Evolutionary conservation across 2,113 vertebrate genomes (phyloP).

Genomic region (Crotalus horridus): DNA sequence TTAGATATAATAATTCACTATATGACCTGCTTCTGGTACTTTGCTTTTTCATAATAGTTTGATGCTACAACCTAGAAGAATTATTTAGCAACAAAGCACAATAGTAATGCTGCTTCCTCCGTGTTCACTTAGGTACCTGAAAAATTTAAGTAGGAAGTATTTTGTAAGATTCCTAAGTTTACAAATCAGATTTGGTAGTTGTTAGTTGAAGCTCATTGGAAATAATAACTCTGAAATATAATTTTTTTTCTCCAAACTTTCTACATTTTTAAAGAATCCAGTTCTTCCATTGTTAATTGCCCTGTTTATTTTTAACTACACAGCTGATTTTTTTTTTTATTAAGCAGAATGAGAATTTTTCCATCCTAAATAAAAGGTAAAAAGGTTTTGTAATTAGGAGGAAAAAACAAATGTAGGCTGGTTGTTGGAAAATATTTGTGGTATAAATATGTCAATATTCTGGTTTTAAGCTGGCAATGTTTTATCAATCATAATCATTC

Average conservation of each 20-base stretch:
- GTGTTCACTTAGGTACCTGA: background rate
- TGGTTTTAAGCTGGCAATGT: background rate
- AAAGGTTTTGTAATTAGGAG: background rate
- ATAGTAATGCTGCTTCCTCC: background rate
- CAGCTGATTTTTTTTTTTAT: background rate
- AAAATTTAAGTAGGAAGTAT: background rate
- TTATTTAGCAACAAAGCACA: slow-evolving; percentile 30
- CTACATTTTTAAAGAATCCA: background rate
- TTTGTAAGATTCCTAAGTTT: background rate
- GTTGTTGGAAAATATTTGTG: background rate
- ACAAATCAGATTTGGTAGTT: background rate
- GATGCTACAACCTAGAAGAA: background rate
- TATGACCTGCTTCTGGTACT: background rate
- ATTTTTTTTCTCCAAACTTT: background rate
- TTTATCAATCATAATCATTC: slow-evolving; percentile 30
- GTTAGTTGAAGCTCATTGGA: background rate
- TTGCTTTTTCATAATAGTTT: slow-evolving; percentile 16
- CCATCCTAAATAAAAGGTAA: background rate
- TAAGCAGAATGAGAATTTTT: background rate
- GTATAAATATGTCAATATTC: background rate
- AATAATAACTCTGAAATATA: background rate
- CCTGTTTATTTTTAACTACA: background rate
- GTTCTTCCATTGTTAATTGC: background rate
- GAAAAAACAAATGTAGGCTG: background rate
- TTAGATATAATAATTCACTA: background rate